Evolutionary conservation across 2,888 invertebrate species (phyloP).

Genomic region (Melipona bicolor): DNA sequence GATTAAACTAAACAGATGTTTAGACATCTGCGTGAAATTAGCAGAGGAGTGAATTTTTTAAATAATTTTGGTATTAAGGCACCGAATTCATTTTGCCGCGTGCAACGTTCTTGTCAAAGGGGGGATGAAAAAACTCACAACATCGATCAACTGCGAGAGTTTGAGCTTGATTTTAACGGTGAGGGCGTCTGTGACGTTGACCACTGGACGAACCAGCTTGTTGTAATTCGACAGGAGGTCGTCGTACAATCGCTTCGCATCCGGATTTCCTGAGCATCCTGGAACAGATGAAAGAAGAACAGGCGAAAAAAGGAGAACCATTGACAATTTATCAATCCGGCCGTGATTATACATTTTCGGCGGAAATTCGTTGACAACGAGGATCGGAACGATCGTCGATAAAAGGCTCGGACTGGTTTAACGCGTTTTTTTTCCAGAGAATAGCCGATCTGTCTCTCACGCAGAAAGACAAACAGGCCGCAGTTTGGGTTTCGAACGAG

Average conservation of each 20-base stretch:
- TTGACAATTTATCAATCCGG: background rate
- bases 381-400: constrained; percentile 4
- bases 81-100: no score
- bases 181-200: constrained; percentile 93
- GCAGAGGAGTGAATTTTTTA: no score
- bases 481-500: background rate
- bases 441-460: constrained; percentile 3
- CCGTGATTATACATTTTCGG: background rate
- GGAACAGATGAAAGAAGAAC: constrained; percentile 73
- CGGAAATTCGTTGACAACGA: background rate
- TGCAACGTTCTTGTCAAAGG: no score
- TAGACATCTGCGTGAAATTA: no score
- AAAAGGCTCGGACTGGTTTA: constrained; percentile 14
- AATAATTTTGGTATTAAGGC: no score
- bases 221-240: constrained; percentile 94
- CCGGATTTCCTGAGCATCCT: constrained; percentile 95
- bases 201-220: constrained; percentile 94
- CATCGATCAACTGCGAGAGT: constrained; percentile 95
- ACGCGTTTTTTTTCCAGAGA: constrained; percentile 2
- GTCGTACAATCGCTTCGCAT: constrained; percentile 95
- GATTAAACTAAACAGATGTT: no score
- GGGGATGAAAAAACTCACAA: constrained; percentile 86
- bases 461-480: background rate
- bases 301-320: background rate
- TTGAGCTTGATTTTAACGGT: constrained; percentile 94